Percentiles rank a stretch among this genome's conserved stretches.
Conservation (phyloP, 2,888 invertebrate genomes). For the Acleris cristana region DNA sequence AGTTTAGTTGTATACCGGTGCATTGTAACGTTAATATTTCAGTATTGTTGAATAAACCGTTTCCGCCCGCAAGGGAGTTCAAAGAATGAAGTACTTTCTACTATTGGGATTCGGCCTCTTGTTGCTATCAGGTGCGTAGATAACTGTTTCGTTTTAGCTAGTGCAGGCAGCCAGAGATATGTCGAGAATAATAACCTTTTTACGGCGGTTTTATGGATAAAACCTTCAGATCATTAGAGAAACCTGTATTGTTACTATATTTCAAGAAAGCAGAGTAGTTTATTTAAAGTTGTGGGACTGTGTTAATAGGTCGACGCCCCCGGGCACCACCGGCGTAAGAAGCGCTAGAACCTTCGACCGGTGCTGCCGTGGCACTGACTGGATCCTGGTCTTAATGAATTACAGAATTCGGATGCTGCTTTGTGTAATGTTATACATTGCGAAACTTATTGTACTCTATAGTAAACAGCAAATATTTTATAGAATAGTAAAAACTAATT, state of each 20-base stretch:
- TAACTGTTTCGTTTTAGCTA: conserved; percentile 25
- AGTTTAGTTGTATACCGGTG: conserved; percentile 12
- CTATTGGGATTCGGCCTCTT: conserved; percentile 66
- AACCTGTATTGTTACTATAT: not conserved
- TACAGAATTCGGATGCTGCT: too few relatives aligned
- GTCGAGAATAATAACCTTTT: not conserved
- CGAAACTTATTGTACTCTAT: too few relatives aligned
- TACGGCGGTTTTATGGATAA: not conserved
- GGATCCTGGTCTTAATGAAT: too few relatives aligned
- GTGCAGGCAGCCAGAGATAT: conserved; percentile 20
- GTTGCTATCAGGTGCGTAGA: conserved; percentile 68
- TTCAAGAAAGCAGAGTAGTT: too few relatives aligned
- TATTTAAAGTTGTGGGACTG: not conserved
- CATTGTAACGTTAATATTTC: conserved; percentile 6
- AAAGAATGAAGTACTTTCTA: conserved; percentile 70
- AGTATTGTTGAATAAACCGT: conserved; percentile 22
- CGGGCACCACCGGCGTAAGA: conserved; percentile 8
- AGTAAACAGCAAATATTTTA: too few relatives aligned
- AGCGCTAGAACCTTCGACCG: conserved; percentile 28
- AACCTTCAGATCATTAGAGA: not conserved
- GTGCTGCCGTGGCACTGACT: conserved; percentile 40
- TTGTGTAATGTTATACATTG: too few relatives aligned
- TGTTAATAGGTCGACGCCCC: conserved; percentile 1
- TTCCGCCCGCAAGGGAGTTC: conserved; percentile 28
- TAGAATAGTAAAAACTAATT: too few relatives aligned